phyloP scores from a whole-genome alignment of 2,888 invertebrate genomes.

The Sturmia bella region DNA sequence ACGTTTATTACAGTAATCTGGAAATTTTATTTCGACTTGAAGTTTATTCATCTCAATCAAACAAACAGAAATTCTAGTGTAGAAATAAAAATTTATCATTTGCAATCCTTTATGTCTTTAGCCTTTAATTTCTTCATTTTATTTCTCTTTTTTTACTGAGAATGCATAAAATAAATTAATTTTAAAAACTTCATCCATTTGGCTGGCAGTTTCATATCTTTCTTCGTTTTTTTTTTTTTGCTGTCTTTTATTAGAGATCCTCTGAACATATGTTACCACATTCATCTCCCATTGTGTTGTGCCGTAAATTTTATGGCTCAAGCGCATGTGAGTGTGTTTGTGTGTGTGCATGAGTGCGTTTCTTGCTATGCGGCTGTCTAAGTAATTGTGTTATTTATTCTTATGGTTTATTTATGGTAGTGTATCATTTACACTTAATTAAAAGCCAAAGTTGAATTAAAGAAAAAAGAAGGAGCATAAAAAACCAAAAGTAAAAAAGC shows the following conservation, averaged over 20 bases:
- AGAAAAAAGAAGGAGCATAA: not conserved
- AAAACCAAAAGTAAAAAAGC: slow-evolving; percentile 29
- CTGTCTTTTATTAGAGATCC: slow-evolving; percentile 17
- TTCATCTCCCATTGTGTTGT: slow-evolving; percentile 5
- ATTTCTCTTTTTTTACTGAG: not conserved
- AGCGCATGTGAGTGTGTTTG: not conserved
- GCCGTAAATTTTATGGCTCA: not conserved
- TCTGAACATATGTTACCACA: slow-evolving; percentile 48
- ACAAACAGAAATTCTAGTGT: not conserved
- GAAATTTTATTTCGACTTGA: not conserved
- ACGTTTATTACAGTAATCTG: not conserved
- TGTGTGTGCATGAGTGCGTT: not conserved
- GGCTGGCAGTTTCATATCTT: slow-evolving; percentile 19
- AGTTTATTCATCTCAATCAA: not conserved
- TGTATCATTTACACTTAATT: slow-evolving; percentile 70
- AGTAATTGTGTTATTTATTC: slow-evolving; percentile 59
- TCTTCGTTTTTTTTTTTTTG: no score
- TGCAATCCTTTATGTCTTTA: not conserved
- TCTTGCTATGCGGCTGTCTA: slow-evolving; percentile 12
- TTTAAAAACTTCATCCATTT: slow-evolving; percentile 44
- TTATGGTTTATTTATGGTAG: slow-evolving; percentile 68
- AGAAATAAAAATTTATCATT: not conserved
- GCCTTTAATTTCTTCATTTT: slow-evolving; percentile 7
- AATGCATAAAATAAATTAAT: slow-evolving; percentile 48
- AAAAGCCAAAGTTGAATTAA: slow-evolving; percentile 67